A percentile compares a stretch with the other conserved stretches of the same genome.
These are phyloP conservation scores for Chaenocephalus aceratus DNA, from an alignment of 2,113 vertebrate species.

Conservation along the genomic window DNA sequence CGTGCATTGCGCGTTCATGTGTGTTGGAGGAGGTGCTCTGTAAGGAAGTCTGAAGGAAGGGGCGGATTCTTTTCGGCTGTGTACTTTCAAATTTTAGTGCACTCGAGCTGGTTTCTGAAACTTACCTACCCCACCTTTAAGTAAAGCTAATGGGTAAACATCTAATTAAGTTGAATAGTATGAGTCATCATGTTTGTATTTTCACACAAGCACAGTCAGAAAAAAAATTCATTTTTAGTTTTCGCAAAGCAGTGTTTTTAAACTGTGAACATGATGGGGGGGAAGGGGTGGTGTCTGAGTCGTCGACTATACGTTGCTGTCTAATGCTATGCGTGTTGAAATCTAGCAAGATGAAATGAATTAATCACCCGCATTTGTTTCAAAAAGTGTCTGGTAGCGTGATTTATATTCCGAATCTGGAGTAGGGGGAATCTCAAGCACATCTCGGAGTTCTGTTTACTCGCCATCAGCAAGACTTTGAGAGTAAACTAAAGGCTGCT, in stretches of 20 bases:
- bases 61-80: too few relatives aligned
- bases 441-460: conserved; percentile 28
- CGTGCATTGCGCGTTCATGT: too few relatives aligned
- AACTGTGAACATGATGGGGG: conserved; percentile 9
- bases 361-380: conserved; percentile 59
- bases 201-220: conserved; percentile 16
- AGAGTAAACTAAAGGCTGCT: conserved; percentile 47
- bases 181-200: conserved; percentile 25
- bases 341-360: conserved; percentile 41
- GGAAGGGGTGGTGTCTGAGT: neutral
- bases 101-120: too few relatives aligned
- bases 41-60: too few relatives aligned
- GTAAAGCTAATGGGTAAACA: conserved; percentile 31
- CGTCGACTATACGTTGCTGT: conserved; percentile 21
- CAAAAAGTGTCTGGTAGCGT: conserved; percentile 40
- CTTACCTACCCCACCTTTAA: neutral
- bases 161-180: conserved; percentile 22
- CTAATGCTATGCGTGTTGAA: conserved; percentile 41
- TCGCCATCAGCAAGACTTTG: conserved; percentile 25
- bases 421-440: neutral
- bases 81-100: too few relatives aligned
- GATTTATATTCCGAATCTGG: conserved; percentile 56
- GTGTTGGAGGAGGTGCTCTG: too few relatives aligned
- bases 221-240: conserved; percentile 24
- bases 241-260: conserved; percentile 11